Conservation (phyloP, 2,113 vertebrate species). For the Columba janthina region DNA sequence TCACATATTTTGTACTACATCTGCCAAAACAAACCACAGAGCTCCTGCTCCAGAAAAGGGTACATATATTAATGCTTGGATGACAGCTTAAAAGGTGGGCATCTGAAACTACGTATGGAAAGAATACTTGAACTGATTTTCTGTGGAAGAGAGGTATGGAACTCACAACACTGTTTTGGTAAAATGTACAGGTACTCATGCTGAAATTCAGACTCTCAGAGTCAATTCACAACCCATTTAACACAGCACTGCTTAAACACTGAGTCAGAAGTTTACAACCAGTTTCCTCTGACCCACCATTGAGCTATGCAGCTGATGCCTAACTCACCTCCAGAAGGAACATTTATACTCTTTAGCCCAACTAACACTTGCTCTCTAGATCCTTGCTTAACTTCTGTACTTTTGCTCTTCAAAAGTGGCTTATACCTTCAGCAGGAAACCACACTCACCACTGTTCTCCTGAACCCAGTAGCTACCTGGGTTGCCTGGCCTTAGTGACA, state of each 20-base stretch:
- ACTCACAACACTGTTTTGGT: neutral
- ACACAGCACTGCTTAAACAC: neutral
- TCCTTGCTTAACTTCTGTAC: neutral
- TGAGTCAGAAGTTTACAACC: neutral
- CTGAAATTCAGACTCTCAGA: neutral
- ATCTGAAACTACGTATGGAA: accelerated
- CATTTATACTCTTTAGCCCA: neutral
- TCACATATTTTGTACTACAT: neutral
- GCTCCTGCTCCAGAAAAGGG: neutral
- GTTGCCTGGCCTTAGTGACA: neutral
- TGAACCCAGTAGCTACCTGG: neutral
- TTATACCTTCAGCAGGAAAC: neutral
- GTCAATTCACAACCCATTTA: neutral
- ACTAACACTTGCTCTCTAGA: neutral
- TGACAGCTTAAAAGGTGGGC: neutral
- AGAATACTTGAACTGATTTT: neutral
- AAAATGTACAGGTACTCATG: neutral
- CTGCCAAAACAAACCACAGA: neutral
- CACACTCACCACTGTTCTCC: neutral
- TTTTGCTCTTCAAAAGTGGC: neutral
- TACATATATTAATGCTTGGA: too few relatives aligned
- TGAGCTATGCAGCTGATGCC: neutral
- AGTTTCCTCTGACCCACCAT: neutral
- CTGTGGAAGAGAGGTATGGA: neutral
- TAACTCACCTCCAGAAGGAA: neutral